phyloP scores from a whole-genome alignment of 1,140 invertebrate species.

The Ditylenchus dipsaci region DNA sequence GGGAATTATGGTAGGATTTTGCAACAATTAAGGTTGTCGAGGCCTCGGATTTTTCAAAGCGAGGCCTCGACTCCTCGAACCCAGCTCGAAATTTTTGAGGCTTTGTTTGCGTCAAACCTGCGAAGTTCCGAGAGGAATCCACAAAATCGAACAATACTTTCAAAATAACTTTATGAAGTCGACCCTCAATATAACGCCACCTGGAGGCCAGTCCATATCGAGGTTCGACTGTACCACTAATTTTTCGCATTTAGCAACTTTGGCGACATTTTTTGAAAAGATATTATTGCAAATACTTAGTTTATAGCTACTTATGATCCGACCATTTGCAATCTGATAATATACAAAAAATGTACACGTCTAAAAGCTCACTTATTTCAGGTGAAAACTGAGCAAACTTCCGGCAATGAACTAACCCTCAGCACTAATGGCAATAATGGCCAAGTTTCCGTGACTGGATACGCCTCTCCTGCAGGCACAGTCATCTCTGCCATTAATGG shows the following conservation, averaged over 20 bases:
- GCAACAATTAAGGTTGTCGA: neutral
- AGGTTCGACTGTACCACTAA: no score
- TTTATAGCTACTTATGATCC: no score
- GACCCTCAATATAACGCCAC: no score
- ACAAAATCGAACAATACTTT: no score
- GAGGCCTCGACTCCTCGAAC: neutral
- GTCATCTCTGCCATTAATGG: conserved; percentile 38
- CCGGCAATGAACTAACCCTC: conserved; percentile 32
- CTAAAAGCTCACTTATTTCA: conserved; percentile 13
- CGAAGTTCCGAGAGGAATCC: neutral
- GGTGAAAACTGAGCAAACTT: conserved; percentile 15
- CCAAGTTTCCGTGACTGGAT: conserved; percentile 26
- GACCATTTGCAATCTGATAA: no score
- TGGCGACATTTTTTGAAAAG: no score
- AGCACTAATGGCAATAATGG: conserved; percentile 7
- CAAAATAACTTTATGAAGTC: no score
- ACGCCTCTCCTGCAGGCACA: conserved; percentile 40
- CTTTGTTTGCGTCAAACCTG: neutral
- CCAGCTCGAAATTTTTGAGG: no score
- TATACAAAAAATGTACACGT: no score
- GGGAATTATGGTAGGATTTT: neutral
- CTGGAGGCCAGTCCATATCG: no score
- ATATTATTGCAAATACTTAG: no score
- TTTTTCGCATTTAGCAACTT: no score
- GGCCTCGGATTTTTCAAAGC: conserved; percentile 2